phyloP scores from a whole-genome alignment of 1,140 invertebrate species.

The Pinna nobilis region DNA sequence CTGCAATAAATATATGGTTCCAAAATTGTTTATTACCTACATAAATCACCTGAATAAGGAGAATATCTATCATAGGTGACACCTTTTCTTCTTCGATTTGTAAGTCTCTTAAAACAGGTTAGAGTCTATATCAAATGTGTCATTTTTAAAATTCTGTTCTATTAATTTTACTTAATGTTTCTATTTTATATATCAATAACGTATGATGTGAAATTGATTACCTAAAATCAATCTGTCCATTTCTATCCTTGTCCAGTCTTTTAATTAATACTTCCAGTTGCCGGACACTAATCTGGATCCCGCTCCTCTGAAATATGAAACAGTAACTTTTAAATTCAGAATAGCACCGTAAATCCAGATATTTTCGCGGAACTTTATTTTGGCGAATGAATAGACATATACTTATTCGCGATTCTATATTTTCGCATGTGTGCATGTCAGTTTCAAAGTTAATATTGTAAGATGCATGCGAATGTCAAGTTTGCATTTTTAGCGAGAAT shows the following conservation, averaged over 20 bases:
- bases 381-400: not conserved
- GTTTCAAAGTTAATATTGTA: no score
- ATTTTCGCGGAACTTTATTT: not conserved
- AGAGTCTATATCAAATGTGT: not conserved
- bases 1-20: no score
- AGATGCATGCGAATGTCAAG: no score
- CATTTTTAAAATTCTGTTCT: not conserved
- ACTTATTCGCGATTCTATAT: no score
- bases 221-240: constrained; percentile 66
- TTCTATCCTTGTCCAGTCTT: constrained; percentile 61
- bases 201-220: constrained; percentile 41
- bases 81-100: not conserved
- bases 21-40: not conserved
- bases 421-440: no score
- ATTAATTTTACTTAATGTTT: not conserved
- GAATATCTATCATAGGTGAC: not conserved
- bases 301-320: constrained; percentile 50
- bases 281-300: constrained; percentile 59
- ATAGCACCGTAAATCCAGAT: not conserved
- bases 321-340: not conserved
- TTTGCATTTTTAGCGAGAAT: no score
- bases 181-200: not conserved
- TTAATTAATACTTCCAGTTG: constrained; percentile 64
- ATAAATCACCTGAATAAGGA: not conserved
- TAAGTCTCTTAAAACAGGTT: not conserved